phyloP scores from a whole-genome alignment of 2,888 invertebrate genomes.

The Allygus modestus region DNA sequence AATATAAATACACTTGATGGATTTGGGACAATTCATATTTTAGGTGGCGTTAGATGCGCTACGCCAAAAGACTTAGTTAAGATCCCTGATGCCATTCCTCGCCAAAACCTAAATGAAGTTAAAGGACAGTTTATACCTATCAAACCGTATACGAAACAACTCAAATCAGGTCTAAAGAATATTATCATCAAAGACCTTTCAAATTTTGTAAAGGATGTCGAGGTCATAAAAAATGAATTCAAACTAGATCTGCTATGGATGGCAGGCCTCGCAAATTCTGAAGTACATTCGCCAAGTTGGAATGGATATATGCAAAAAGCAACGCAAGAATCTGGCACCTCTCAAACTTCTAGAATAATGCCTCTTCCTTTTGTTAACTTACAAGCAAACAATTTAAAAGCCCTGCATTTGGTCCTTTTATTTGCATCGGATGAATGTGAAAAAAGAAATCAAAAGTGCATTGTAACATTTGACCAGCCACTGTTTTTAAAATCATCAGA shows the following conservation, averaged over 20 bases:
- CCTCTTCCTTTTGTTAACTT: slow-evolving; percentile 4
- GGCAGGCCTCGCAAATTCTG: not conserved
- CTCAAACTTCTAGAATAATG: not conserved
- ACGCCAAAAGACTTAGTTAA: not conserved
- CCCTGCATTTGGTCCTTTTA: not conserved
- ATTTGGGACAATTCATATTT: not conserved
- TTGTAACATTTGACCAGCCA: not conserved
- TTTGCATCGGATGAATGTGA: not conserved
- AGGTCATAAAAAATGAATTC: not conserved
- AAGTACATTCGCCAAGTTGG: not conserved
- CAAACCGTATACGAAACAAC: not conserved
- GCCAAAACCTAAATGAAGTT: not conserved
- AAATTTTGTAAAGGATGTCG: not conserved
- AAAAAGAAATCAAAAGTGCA: not conserved
- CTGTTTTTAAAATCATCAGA: not conserved
- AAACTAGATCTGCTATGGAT: slow-evolving; percentile 4
- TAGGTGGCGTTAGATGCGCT: not conserved
- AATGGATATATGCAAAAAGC: slow-evolving; percentile 30
- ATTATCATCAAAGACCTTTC: not conserved
- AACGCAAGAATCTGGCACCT: not conserved
- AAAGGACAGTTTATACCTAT: too few species aligned
- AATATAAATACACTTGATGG: not conserved
- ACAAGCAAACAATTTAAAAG: not conserved
- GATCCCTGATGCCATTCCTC: not conserved
- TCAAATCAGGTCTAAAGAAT: not conserved